These are phyloP conservation scores for Nemurella pictetii DNA, from an alignment of 2,888 invertebrate genomes.

Conservation along the genomic window DNA sequence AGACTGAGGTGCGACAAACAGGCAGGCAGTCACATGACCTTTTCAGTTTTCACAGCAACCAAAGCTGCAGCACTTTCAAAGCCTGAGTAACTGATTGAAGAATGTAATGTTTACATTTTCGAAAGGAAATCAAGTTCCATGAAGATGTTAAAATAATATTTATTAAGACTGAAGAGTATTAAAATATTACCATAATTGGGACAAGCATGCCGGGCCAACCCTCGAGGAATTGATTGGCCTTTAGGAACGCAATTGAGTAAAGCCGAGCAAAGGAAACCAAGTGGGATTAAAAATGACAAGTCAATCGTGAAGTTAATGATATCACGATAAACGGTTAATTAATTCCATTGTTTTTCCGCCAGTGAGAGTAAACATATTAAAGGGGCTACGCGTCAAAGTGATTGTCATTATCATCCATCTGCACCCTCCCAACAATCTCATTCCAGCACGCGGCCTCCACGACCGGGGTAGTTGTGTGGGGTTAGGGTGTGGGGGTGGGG, in stretches of 20 bases:
- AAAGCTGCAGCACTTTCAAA: not conserved
- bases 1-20: too few relatives aligned
- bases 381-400: not conserved
- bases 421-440: not conserved
- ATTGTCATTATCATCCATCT: constrained; percentile 19
- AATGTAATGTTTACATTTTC: too few relatives aligned
- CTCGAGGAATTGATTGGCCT: not conserved
- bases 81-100: too few relatives aligned
- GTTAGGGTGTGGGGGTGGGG: not conserved
- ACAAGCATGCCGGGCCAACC: not conserved
- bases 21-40: not conserved
- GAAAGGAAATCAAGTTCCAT: too few relatives aligned
- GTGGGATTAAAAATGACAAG: not conserved
- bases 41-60: not conserved
- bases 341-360: constrained; percentile 10
- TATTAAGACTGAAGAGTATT: too few relatives aligned
- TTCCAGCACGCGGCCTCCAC: not conserved
- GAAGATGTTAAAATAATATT: too few relatives aligned
- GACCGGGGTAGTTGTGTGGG: not conserved
- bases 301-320: not conserved
- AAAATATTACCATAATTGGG: too few relatives aligned
- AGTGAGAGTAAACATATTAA: constrained; percentile 10
- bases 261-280: not conserved
- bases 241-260: not conserved
- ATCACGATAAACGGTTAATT: constrained; percentile 4